Percentiles rank a stretch among this genome's conserved stretches.
These are phyloP conservation scores for Amphiduros pacificus DNA, from an alignment of 2,888 invertebrate genomes.

Conservation along the genomic window DNA sequence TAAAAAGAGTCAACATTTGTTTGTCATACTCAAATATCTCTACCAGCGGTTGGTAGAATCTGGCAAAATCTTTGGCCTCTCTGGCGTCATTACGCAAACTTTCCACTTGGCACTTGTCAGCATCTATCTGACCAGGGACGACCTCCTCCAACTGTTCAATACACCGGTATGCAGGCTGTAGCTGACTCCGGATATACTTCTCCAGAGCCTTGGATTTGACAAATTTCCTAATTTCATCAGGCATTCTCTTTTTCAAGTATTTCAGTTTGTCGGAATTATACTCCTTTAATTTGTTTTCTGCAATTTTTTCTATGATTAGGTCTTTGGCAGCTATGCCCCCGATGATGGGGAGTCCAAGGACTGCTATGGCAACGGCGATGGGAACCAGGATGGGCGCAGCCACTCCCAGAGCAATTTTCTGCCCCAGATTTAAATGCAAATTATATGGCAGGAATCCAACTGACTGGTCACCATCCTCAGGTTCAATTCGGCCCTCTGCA, in stretches of 20 bases:
- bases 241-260: slow-evolving; percentile 28
- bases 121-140: slow-evolving; percentile 26
- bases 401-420: slow-evolving; percentile 32
- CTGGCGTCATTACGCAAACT: slow-evolving; percentile 21
- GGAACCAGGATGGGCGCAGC: slow-evolving; percentile 34
- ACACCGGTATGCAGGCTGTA: slow-evolving; percentile 19
- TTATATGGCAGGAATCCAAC: slow-evolving; percentile 19
- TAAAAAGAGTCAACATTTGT: slow-evolving; percentile 15
- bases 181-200: slow-evolving; percentile 19
- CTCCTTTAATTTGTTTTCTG: slow-evolving; percentile 29
- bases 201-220: slow-evolving; percentile 22
- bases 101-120: slow-evolving; percentile 20
- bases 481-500: slow-evolving; percentile 7
- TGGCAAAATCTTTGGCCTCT: slow-evolving; percentile 19
- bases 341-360: slow-evolving; percentile 35
- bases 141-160: slow-evolving; percentile 22
- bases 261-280: slow-evolving; percentile 23
- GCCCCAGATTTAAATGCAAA: slow-evolving; percentile 20
- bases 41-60: slow-evolving; percentile 32
- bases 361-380: slow-evolving; percentile 34
- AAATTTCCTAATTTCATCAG: slow-evolving; percentile 30
- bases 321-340: slow-evolving; percentile 33
- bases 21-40: slow-evolving; percentile 29
- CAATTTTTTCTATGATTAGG: slow-evolving; percentile 24
- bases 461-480: slow-evolving; percentile 6